phyloP scores from a whole-genome alignment of 2,797 vertebrate species.

The Philypnodon macrostomus region DNA sequence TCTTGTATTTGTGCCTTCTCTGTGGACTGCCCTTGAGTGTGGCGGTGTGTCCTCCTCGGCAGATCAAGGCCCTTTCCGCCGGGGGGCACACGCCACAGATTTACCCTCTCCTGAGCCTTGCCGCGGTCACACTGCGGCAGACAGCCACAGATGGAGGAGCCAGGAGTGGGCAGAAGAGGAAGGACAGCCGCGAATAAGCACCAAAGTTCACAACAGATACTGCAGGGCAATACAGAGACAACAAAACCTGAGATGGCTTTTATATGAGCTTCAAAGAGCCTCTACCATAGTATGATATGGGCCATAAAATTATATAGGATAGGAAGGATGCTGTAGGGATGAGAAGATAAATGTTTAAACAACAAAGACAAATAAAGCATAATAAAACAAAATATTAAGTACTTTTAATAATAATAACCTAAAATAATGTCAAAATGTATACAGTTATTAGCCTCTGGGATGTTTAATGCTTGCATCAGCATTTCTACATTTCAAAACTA shows the following conservation, averaged over 20 bases:
- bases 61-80: conserved; percentile 52
- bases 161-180: conserved; percentile 3
- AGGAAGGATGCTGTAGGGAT: not conserved
- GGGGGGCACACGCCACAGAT: conserved; percentile 52
- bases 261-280: conserved; percentile 1
- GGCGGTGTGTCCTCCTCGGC: conserved; percentile 57
- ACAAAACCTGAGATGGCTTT: conserved; percentile 11
- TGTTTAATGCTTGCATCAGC: no score
- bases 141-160: conserved; percentile 57
- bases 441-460: no score
- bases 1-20: conserved; percentile 21
- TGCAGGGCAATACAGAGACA: conserved; percentile 18
- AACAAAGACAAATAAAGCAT: conserved; percentile 2
- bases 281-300: not conserved
- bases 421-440: no score
- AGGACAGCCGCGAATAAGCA: conserved; percentile 15
- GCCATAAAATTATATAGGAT: conserved; percentile 4
- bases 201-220: conserved; percentile 7
- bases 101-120: conserved; percentile 53
- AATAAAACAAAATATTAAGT: no score
- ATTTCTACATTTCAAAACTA: no score
- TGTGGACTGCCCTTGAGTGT: conserved; percentile 54
- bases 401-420: no score
- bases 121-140: conserved; percentile 46
- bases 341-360: conserved; percentile 3